Base-by-base conservation (phyloP, 2,888 invertebrate species). In the Lepidocyrtoides sp. region DNA sequence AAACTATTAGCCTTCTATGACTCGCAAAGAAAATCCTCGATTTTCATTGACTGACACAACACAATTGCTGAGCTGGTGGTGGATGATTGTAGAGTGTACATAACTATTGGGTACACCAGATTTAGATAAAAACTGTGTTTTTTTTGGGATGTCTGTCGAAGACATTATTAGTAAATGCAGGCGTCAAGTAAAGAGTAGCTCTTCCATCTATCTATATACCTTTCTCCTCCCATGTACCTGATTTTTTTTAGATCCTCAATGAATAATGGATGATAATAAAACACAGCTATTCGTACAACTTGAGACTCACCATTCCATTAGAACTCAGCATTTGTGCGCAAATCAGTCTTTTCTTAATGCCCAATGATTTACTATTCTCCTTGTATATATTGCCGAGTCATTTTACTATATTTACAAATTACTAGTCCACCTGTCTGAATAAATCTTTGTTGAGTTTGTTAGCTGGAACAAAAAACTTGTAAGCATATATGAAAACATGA, bases 241-340 rank as follows among this genome's bases (percentile, higher is more conserved):
- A 66, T 66, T 66, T 66, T n/a, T n/a, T 32, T 66, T 66, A 29
- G 7, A 32, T 32, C 66, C 32, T 66, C 32, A 66, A 66, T 32
- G 66, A 66, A n/a, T 66, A 66, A 66, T 66, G 32, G 5, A 29
- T n/a, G 66, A 66, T 66, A 66, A 32, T 66, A 66, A 66, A 66
- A 57, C 8, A 26, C 60, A 26, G 12, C 29, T 63, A 10, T 63
- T 32, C 26, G 32, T 32, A 8, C 32, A 29, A 26, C 5, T 23
- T 26, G 14, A 66, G 32, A n/a, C 32, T n/a, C 32, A 3, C 66
- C 32, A 36, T 36, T 36, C n/a, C 12, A 29, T 7, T 60, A 60
- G 29, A 57, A 23, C 44, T 57, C 32, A 14, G 29, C 26, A 63
- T 66, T 36, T 36, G 36, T 36, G 32, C 66, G n/a, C 12, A 26